Percentiles rank a stretch among this genome's conserved stretches.
Conservation (phyloP, 1,140 invertebrate genomes). For the Piezodorus guildinii region DNA sequence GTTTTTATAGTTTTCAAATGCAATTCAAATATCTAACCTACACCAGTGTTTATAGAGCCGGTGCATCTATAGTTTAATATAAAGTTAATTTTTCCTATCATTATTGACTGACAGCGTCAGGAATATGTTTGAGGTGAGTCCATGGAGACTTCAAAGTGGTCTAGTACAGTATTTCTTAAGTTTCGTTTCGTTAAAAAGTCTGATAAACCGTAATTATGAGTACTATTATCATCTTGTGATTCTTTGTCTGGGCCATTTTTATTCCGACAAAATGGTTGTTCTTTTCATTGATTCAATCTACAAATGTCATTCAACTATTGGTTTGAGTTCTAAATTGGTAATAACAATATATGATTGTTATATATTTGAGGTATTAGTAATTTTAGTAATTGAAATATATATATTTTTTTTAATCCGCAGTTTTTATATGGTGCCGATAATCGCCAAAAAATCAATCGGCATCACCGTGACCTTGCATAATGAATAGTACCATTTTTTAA, state of each 20-base stretch:
- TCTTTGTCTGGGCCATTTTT: slow-evolving; percentile 15
- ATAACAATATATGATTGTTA: too few relatives aligned
- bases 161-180: background rate
- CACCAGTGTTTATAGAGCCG: slow-evolving; percentile 3
- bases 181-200: background rate
- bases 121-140: slow-evolving; percentile 4
- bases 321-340: too few relatives aligned
- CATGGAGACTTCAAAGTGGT: background rate
- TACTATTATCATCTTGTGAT: background rate
- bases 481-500: slow-evolving; percentile 7
- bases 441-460: slow-evolving; percentile 14
- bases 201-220: background rate
- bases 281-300: slow-evolving; percentile 9
- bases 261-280: slow-evolving; percentile 14
- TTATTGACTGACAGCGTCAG: slow-evolving; percentile 9
- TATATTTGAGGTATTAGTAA: too few relatives aligned
- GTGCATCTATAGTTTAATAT: slow-evolving; percentile 10
- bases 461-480: slow-evolving; percentile 10
- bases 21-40: slow-evolving; percentile 10
- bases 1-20: background rate
- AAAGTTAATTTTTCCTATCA: slow-evolving; percentile 15
- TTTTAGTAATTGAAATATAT: too few relatives aligned
- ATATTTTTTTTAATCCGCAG: too few relatives aligned
- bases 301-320: slow-evolving; percentile 5
- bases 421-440: background rate